These are phyloP conservation scores for Telenomus remus DNA, from an alignment of 1,140 invertebrate genomes.

Conservation along the genomic window DNA sequence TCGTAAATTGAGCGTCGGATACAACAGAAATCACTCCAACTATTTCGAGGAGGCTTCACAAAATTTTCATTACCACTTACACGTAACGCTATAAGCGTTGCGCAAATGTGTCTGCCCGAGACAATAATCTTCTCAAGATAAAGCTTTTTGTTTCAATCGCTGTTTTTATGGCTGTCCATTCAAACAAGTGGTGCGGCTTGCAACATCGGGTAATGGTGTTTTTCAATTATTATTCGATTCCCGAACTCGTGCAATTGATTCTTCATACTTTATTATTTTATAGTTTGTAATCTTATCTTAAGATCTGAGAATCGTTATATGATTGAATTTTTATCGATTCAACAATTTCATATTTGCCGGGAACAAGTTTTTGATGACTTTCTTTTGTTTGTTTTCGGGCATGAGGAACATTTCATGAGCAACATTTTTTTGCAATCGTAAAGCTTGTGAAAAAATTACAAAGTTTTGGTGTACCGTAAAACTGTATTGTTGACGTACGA, in stretches of 20 bases:
- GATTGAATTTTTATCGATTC: too few species aligned
- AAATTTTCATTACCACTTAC: slow-evolving; percentile 45
- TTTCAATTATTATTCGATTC: neutral
- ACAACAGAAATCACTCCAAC: slow-evolving; percentile 22
- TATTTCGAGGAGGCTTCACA: slow-evolving; percentile 42
- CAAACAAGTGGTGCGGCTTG: neutral
- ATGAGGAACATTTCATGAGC: too few species aligned
- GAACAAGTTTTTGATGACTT: too few species aligned
- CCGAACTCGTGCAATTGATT: neutral
- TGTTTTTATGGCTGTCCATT: neutral
- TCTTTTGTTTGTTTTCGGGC: too few species aligned
- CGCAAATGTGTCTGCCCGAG: slow-evolving; percentile 23
- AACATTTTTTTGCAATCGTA: too few species aligned
- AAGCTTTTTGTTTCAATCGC: slow-evolving; percentile 11
- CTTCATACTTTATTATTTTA: neutral
- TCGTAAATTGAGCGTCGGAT: slow-evolving; percentile 45
- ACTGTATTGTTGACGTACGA: neutral
- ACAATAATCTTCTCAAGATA: slow-evolving; percentile 10
- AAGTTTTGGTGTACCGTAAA: slow-evolving; percentile 4
- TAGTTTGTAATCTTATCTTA: too few species aligned
- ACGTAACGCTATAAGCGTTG: slow-evolving; percentile 25
- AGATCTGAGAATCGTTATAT: too few species aligned
- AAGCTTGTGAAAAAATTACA: neutral
- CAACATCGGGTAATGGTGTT: neutral
- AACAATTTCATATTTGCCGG: too few species aligned